Evolutionary conservation across 2,113 vertebrate species (phyloP).

Genomic region (Tylochromis polylepis): DNA sequence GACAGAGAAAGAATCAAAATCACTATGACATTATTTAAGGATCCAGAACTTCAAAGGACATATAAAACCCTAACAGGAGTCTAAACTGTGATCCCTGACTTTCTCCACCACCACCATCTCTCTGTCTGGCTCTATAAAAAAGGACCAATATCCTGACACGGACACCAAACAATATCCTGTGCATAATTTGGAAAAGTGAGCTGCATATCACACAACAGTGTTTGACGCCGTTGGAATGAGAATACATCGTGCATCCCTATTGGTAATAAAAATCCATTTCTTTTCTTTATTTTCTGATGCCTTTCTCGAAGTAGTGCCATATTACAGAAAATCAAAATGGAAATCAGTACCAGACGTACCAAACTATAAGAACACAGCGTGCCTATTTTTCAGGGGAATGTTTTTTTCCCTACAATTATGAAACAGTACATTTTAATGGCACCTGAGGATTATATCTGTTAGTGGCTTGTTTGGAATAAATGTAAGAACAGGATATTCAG

Average conservation of each 20-base stretch:
- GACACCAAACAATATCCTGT: background rate
- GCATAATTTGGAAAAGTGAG: background rate
- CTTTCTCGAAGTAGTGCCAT: background rate
- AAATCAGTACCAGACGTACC: background rate
- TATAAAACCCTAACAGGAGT: background rate
- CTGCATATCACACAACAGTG: background rate
- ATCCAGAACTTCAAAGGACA: background rate
- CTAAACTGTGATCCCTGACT: background rate
- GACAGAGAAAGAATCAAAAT: background rate
- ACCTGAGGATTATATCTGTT: background rate
- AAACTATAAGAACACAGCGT: background rate
- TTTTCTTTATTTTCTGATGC: background rate
- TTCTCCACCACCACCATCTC: background rate
- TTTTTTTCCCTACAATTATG: background rate
- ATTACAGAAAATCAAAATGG: background rate
- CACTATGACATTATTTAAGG: background rate
- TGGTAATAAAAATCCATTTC: background rate
- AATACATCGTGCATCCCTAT: fast-evolving
- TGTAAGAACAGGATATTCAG: background rate
- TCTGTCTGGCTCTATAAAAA: background rate
- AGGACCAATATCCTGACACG: background rate
- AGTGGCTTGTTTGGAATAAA: background rate
- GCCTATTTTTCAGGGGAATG: background rate
- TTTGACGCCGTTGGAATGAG: background rate
- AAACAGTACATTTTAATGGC: background rate